Conservation (phyloP, 2,113 vertebrate species). For the Neodon shergylaensis region DNA sequence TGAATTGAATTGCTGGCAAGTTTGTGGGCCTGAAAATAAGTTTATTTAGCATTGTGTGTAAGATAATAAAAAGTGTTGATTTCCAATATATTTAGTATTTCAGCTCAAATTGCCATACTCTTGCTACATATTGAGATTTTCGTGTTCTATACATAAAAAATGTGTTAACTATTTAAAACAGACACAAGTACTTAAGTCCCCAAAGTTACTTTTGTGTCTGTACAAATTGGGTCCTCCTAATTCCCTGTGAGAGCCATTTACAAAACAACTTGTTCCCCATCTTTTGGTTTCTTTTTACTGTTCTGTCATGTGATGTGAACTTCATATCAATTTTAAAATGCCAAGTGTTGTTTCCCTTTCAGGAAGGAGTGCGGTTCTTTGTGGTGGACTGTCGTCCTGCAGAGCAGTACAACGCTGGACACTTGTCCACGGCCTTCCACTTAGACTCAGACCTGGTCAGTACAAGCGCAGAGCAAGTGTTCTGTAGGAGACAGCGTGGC, state of each 20-base stretch:
- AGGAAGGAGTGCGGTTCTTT: conserved; percentile 98
- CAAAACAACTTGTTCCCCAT: not conserved
- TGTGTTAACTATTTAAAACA: conserved; percentile 24
- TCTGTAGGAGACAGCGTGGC: not conserved
- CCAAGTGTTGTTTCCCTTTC: conserved; percentile 70
- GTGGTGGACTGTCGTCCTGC: conserved; percentile 99
- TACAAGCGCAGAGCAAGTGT: conserved; percentile 67
- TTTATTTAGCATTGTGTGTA: not conserved
- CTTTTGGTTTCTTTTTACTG: conserved; percentile 4
- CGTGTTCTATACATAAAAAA: not conserved
- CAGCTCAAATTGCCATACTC: not conserved
- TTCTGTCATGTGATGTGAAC: conserved; percentile 19
- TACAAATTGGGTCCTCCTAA: not conserved
- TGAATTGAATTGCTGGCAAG: conserved; percentile 42
- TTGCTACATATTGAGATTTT: conserved; percentile 41
- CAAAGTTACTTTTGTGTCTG: not conserved
- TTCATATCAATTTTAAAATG: not conserved
- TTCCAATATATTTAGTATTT: not conserved
- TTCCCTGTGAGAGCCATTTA: conserved; percentile 1
- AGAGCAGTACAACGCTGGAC: conserved; percentile 98
- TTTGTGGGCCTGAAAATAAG: conserved; percentile 27
- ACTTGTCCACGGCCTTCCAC: conserved; percentile 98
- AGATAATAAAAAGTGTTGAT: not conserved
- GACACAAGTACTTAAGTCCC: not conserved
- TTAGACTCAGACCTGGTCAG: conserved; percentile 98